Base-by-base conservation (phyloP, 2,797 vertebrate genomes). In the Knipowitschia caucasica region DNA sequence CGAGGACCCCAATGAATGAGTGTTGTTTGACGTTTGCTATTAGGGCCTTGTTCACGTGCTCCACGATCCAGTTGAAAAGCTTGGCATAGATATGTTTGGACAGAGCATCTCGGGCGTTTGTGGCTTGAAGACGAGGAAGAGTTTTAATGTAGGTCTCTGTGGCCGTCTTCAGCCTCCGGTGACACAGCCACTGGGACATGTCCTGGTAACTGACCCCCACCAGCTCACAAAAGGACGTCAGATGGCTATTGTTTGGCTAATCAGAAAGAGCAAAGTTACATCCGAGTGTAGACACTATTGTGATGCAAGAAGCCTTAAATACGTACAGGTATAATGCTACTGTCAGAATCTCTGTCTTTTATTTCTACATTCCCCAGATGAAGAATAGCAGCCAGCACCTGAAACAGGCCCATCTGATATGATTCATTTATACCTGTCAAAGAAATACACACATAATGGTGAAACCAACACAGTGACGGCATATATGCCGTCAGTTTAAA, bases 101-200 rank as follows among this genome's bases (percentile, higher is more conserved):
- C 40, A 99, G 86, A 0, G 97, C 97, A 11, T 99, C 95, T 0
- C 97, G 92, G 65, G 94, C 92, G 18, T 99, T 99, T 8, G 92
- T 91, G 59, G 96, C 95, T 74, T 98, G 95, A 36, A 96, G 80
- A 44, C 92, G 94, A 62, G 95, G 92, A 59, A 99, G 83, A 35
- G 97, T 89, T 69, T 99, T 99, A 82, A 99, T 89, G 62, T 96
- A 99, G 0, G 96, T 99, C 83, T 99, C 97, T 0, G 94, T 88
- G 53, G 95, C 91, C 0, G 97, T 99, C 68, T 93, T 93, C 4
- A 99, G 91, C 83, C 98, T 99, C 77, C 93, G 92, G 59, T 99
- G 95, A 82, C 96, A 98, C 39, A 99, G 92, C 97, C 97, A 99
- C 64, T 99, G 97, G 53, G 93, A 80, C 97, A 99, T 97, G 79